These are phyloP conservation scores for Stomatorhinus walkeri DNA, from an alignment of 2,797 vertebrate species.

Conservation along the genomic window DNA sequence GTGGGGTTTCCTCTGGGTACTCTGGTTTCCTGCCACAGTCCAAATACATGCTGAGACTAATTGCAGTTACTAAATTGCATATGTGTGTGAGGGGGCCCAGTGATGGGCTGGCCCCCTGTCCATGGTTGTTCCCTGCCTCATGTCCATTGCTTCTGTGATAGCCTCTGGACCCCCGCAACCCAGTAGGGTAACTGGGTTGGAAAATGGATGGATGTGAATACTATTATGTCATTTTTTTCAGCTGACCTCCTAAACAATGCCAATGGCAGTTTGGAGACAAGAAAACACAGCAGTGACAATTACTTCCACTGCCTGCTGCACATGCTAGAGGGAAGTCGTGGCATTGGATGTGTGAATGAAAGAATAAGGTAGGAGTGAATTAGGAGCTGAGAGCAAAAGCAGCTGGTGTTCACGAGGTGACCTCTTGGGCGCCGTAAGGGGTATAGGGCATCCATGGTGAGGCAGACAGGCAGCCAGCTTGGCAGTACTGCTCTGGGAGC, in stretches of 20 bases:
- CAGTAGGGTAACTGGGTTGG: too few species aligned
- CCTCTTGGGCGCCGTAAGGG: slow-evolving; percentile 1
- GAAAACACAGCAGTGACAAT: not conserved
- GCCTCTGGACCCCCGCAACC: too few species aligned
- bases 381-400: not conserved
- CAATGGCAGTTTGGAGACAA: not conserved
- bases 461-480: slow-evolving; percentile 5
- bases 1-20: too few species aligned
- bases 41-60: too few species aligned
- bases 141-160: too few species aligned
- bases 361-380: not conserved
- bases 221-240: not conserved
- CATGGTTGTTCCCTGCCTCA: too few species aligned
- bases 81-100: too few species aligned
- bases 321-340: not conserved
- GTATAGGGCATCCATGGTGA: not conserved
- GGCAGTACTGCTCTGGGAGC: not conserved
- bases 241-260: not conserved
- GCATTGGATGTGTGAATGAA: not conserved
- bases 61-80: too few species aligned
- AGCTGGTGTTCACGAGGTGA: slow-evolving; percentile 8
- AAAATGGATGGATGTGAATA: not conserved
- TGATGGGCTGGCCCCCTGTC: too few species aligned
- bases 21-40: too few species aligned
- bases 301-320: not conserved